phyloP scores from a whole-genome alignment of 2,888 invertebrate species.

The Apocheima hispidaria region DNA sequence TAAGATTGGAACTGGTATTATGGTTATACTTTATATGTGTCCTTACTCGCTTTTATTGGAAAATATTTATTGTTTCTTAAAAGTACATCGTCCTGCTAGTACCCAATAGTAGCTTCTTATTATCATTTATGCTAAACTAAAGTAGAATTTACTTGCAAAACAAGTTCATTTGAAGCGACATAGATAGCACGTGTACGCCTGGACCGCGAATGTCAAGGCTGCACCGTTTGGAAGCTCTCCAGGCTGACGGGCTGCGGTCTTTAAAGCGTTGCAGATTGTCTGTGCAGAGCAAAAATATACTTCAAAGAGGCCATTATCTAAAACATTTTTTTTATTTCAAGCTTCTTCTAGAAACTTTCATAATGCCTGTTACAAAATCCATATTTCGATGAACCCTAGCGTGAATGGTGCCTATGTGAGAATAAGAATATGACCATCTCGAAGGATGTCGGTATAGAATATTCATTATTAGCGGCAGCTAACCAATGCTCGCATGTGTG shows the following conservation, averaged over 20 bases:
- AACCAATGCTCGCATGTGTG: constrained; percentile 73
- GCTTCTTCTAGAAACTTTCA: too few species aligned
- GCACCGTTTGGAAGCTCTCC: constrained; percentile 76
- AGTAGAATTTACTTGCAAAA: constrained; percentile 49
- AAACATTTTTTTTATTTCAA: too few species aligned
- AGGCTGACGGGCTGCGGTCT: constrained; percentile 56
- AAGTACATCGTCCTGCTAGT: neutral
- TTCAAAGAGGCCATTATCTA: constrained; percentile 7
- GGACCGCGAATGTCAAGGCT: constrained; percentile 83
- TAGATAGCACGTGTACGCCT: constrained; percentile 71
- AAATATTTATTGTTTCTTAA: constrained; percentile 2
- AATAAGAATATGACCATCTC: constrained; percentile 24
- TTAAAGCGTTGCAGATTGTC: constrained; percentile 18
- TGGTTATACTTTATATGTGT: constrained; percentile 27
- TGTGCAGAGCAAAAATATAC: constrained; percentile 15
- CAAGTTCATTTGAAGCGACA: constrained; percentile 54
- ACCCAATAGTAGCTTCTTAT: neutral
- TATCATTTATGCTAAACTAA: constrained; percentile 5
- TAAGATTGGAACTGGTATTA: constrained; percentile 32
- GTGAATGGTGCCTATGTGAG: too few species aligned
- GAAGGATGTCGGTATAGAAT: constrained; percentile 49
- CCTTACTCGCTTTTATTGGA: constrained; percentile 5
- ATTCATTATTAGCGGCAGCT: constrained; percentile 63
- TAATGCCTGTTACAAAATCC: neutral
- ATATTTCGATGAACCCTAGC: neutral